A percentile compares a stretch with the other conserved stretches of the same genome.
phyloP scores from a whole-genome alignment of 2,888 invertebrate species.

The Allophyes oxyacanthae region DNA sequence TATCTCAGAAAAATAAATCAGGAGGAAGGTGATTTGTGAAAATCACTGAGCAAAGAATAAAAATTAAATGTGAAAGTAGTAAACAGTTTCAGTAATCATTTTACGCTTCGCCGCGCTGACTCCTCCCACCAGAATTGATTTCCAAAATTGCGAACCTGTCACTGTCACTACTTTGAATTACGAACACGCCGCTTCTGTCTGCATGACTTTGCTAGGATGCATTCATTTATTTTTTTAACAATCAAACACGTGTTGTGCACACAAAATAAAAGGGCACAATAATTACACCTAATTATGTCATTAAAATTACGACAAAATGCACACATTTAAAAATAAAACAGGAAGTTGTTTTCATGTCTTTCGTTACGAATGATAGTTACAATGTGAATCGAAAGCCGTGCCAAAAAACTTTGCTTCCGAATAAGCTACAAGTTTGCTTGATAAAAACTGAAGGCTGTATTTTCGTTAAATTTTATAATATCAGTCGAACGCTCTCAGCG shows the following conservation, averaged over 20 bases:
- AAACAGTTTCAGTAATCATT: conserved; percentile 36
- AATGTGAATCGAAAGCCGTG: conserved; percentile 9
- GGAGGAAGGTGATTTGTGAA: conserved; percentile 10
- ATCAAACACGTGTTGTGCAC: conserved; percentile 15
- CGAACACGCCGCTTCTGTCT: conserved; percentile 19
- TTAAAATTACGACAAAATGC: conserved; percentile 8
- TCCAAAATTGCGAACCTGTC: conserved; percentile 50
- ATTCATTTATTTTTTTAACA: conserved; percentile 28
- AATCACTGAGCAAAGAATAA: conserved; percentile 11
- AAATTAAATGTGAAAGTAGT: conserved; percentile 16
- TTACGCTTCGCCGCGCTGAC: conserved; percentile 29
- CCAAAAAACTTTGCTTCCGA: conserved; percentile 3
- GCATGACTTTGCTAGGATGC: conserved; percentile 9
- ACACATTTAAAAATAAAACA: conserved; percentile 9
- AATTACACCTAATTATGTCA: conserved; percentile 28
- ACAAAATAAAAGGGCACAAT: conserved; percentile 19
- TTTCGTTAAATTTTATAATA: conserved; percentile 22
- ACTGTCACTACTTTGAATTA: conserved; percentile 36
- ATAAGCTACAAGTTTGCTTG: conserved; percentile 5
- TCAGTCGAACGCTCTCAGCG: conserved; percentile 25
- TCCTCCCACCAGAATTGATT: conserved; percentile 36
- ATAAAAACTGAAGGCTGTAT: conserved; percentile 22
- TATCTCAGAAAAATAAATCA: background rate
- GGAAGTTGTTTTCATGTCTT: conserved; percentile 10
- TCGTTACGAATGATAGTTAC: conserved; percentile 10